phyloP scores from a whole-genome alignment of 1,140 invertebrate genomes.

The Drosophila sulfurigaster region DNA sequence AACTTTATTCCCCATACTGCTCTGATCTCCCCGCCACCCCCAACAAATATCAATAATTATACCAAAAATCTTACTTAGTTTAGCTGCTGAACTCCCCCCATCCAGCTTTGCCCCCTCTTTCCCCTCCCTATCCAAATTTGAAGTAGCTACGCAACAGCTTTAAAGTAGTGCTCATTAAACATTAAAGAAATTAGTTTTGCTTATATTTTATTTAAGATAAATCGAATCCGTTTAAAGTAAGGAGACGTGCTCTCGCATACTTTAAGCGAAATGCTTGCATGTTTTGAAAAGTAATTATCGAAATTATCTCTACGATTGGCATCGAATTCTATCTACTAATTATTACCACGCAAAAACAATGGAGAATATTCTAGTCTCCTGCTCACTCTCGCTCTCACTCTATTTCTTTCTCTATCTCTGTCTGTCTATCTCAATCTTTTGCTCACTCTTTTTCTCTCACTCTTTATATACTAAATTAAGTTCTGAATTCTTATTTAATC shows the following conservation, averaged over 20 bases:
- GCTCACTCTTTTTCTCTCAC: conserved; percentile 41
- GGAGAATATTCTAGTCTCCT: conserved; percentile 6
- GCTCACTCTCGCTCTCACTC: conserved; percentile 4
- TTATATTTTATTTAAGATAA: conserved; percentile 66
- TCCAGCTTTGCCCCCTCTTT: not conserved
- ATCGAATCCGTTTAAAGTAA: conserved; percentile 23
- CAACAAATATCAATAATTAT: conserved; percentile 22
- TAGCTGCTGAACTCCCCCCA: conserved; percentile 53
- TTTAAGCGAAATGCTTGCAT: conserved; percentile 46
- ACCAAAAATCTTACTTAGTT: conserved; percentile 40
- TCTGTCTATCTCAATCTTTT: conserved; percentile 7
- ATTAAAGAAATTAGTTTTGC: conserved; percentile 74
- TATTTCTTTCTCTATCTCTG: conserved; percentile 2
- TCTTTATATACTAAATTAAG: conserved; percentile 51
- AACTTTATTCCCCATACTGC: conserved; percentile 36
- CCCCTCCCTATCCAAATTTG: conserved; percentile 9
- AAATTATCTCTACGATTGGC: conserved; percentile 10
- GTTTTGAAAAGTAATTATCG: conserved; percentile 42
- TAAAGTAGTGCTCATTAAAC: conserved; percentile 67
- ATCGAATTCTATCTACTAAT: conserved; percentile 9
- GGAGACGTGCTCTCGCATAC: not conserved
- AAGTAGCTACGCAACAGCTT: conserved; percentile 49
- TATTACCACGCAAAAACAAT: not conserved
- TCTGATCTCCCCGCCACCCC: not conserved
- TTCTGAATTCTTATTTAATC: conserved; percentile 36